Evolutionary conservation across 2,113 vertebrate species (phyloP).

Genomic region (Turnix velox): DNA sequence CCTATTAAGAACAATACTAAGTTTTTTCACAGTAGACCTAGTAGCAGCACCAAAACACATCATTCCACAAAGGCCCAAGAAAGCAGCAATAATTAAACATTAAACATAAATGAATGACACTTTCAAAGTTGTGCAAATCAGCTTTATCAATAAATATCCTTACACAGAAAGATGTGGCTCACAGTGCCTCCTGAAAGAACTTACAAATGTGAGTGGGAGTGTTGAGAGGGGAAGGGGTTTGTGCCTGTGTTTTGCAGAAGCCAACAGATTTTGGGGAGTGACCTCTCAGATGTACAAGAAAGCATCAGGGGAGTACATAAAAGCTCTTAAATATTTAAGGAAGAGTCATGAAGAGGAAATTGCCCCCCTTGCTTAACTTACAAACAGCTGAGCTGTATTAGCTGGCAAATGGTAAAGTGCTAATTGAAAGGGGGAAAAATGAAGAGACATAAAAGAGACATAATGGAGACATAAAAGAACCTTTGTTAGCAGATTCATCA

Average conservation of each 20-base stretch:
- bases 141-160: neutral
- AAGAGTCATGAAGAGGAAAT: neutral
- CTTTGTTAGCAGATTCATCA: neutral
- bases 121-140: neutral
- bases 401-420: neutral
- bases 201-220: neutral
- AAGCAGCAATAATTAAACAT: neutral
- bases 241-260: neutral
- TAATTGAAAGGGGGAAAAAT: neutral
- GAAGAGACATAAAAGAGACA: neutral
- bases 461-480: neutral
- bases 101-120: neutral
- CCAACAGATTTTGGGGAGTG: neutral
- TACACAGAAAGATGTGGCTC: neutral
- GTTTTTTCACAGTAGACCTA: neutral
- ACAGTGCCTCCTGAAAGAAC: neutral
- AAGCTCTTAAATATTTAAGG: neutral
- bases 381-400: neutral
- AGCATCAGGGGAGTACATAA: rapidly evolving
- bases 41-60: neutral
- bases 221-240: neutral
- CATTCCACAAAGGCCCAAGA: neutral
- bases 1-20: rapidly evolving
- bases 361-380: neutral
- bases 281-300: neutral